Conservation (phyloP, 2,113 vertebrate genomes). For the Silurus meridionalis region DNA sequence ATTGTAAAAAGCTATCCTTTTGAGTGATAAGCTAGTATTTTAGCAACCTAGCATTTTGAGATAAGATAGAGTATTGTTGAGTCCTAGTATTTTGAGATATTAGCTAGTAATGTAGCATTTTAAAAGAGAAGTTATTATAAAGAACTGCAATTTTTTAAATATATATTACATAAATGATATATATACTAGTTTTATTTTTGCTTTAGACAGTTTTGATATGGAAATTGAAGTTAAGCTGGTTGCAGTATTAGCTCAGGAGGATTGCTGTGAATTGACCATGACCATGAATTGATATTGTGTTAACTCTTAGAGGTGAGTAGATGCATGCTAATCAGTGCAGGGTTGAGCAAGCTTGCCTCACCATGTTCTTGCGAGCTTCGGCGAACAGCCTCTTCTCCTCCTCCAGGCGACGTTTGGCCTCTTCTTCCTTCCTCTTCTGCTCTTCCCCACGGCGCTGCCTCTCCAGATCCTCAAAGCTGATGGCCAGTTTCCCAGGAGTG, state of each 20-base stretch:
- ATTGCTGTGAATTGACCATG: too few species aligned
- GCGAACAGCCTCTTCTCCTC: conserved; percentile 80
- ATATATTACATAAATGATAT: too few species aligned
- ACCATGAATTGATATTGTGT: background rate
- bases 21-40: too few species aligned
- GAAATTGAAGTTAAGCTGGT: background rate
- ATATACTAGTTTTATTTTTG: too few species aligned
- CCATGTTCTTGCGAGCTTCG: conserved; percentile 79
- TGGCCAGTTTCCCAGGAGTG: conserved; percentile 73
- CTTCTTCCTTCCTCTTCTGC: conserved; percentile 75
- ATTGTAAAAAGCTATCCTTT: too few species aligned
- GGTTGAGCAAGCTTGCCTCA: conserved; percentile 42
- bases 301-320: background rate
- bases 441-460: conserved; percentile 75
- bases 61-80: too few species aligned
- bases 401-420: conserved; percentile 75
- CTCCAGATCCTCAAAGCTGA: conserved; percentile 78
- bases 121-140: too few species aligned
- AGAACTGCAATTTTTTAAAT: too few species aligned
- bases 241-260: background rate
- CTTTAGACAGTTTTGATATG: background rate
- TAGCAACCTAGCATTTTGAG: too few species aligned
- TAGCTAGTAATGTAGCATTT: too few species aligned
- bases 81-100: too few species aligned
- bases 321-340: background rate